These are phyloP conservation scores for Daphoenositta chrysoptera DNA, from an alignment of 2,113 vertebrate species.

Conservation along the genomic window DNA sequence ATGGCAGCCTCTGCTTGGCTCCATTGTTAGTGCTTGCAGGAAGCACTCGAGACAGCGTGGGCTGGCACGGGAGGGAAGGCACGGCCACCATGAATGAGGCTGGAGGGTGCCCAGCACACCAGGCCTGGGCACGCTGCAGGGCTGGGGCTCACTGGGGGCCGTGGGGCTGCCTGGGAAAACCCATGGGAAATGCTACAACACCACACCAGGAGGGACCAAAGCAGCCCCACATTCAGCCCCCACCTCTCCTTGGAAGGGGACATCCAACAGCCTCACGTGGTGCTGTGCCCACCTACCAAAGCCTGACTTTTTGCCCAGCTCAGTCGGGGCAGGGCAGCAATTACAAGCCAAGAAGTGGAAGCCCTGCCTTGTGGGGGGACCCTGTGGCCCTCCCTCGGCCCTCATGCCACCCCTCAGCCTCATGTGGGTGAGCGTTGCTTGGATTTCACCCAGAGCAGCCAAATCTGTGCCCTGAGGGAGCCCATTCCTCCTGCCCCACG, in stretches of 20 bases:
- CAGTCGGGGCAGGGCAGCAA: neutral
- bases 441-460: neutral
- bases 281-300: neutral
- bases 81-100: fast-evolving
- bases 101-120: neutral
- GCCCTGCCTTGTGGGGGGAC: neutral
- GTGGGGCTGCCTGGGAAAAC: neutral
- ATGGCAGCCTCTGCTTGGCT: neutral
- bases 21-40: neutral
- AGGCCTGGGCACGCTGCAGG: fast-evolving
- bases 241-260: neutral
- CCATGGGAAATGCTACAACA: neutral
- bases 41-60: neutral
- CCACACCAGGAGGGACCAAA: neutral
- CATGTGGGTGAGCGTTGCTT: neutral
- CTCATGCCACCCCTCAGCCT: neutral
- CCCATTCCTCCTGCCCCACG: neutral
- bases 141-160: neutral
- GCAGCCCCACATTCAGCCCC: neutral
- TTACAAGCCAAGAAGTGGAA: neutral
- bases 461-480: neutral
- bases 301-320: fast-evolving
- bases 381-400: neutral
- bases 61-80: fast-evolving
- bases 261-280: neutral